Conservation (phyloP, 2,888 invertebrate species). For the Pinctada fucata region DNA sequence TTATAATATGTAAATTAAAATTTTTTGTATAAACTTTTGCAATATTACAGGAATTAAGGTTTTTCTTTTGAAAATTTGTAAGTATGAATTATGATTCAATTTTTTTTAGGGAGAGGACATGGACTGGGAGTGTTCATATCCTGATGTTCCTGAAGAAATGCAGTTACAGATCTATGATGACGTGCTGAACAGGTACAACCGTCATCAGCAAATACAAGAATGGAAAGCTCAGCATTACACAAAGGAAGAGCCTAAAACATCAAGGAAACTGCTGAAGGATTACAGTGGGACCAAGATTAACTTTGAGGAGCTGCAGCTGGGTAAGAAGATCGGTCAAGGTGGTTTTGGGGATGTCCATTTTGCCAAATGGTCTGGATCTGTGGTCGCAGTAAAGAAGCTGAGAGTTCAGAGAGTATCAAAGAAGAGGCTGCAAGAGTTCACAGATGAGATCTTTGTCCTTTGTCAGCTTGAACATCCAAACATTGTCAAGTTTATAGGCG, state of each 20-base stretch:
- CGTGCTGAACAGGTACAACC: conserved; percentile 17
- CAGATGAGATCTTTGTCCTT: conserved; percentile 38
- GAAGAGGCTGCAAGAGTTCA: conserved; percentile 37
- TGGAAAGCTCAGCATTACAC: conserved; percentile 23
- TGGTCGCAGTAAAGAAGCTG: conserved; percentile 50
- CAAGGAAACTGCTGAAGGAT: conserved; percentile 21
- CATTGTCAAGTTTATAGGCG: conserved; percentile 50
- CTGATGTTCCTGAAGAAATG: not conserved
- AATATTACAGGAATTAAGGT: too few species aligned
- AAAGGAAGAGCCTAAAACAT: conserved; percentile 30
- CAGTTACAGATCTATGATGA: conserved; percentile 6
- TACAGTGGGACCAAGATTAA: conserved; percentile 37
- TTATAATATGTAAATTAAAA: too few species aligned
- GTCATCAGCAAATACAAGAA: conserved; percentile 12
- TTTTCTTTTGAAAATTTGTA: too few species aligned
- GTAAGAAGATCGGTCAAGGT: conserved; percentile 46
- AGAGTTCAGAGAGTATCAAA: conserved; percentile 40
- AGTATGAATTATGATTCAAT: not conserved
- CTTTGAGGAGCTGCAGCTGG: conserved; percentile 42
- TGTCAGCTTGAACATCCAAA: conserved; percentile 43
- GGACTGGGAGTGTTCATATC: not conserved
- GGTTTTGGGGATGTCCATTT: conserved; percentile 48
- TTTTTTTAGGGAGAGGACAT: conserved; percentile 18
- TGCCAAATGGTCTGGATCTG: conserved; percentile 42
- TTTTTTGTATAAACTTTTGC: too few species aligned